phyloP scores from a whole-genome alignment of 2,797 vertebrate genomes.

The Gadopsis marmoratus region DNA sequence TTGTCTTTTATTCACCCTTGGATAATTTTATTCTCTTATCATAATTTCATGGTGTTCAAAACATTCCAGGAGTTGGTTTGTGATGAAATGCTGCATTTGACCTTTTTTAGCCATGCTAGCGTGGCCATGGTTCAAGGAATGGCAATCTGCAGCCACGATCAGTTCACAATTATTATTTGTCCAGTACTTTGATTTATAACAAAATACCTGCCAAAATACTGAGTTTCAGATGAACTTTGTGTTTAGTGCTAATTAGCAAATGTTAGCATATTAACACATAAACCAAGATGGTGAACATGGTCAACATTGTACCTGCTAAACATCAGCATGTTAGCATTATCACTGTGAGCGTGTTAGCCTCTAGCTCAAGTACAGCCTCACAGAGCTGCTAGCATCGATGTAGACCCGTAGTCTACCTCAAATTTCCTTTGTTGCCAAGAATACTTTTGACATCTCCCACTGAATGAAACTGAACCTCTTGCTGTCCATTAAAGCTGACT shows the following conservation, averaged over 20 bases:
- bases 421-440: constrained; percentile 9
- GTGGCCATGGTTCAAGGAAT: neutral
- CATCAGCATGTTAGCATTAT: neutral
- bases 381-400: neutral
- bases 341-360: too few relatives aligned
- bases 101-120: neutral
- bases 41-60: neutral
- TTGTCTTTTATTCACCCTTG: neutral
- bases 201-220: neutral
- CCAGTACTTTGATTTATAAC: neutral
- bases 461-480: constrained; percentile 15
- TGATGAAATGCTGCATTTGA: neutral
- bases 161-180: neutral
- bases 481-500: constrained; percentile 22
- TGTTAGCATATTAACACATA: neutral
- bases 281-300: neutral
- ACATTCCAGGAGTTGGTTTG: neutral
- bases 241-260: neutral
- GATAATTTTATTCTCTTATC: neutral
- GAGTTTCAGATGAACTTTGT: too few relatives aligned
- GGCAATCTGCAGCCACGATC: too few relatives aligned
- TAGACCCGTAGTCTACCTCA: neutral
- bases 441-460: constrained; percentile 3
- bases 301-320: neutral
- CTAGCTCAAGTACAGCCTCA: neutral